Conservation (phyloP, 2,888 invertebrate genomes). For the Tethea ocularis region DNA sequence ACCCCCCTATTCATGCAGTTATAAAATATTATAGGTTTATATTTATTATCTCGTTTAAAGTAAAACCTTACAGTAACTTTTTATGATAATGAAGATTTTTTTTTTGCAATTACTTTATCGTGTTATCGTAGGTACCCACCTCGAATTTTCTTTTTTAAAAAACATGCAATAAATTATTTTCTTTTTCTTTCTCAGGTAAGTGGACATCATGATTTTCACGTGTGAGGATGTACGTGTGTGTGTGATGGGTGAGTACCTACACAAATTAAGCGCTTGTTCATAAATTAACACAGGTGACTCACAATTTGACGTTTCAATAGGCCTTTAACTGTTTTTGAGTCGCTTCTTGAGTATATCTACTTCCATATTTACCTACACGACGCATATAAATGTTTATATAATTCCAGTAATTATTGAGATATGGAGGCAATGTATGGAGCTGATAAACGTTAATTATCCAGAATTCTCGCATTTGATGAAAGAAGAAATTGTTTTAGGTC, state of each 20-base stretch:
- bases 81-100: neutral
- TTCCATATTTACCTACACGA: conserved; percentile 4
- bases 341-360: neutral
- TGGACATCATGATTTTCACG: neutral
- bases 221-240: neutral
- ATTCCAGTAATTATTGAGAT: neutral
- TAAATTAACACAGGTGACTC: conserved; percentile 43
- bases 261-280: conserved; percentile 32
- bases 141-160: conserved; percentile 1
- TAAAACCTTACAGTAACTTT: neutral
- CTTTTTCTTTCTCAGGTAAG: conserved; percentile 5
- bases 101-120: neutral
- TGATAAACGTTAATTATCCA: too few relatives aligned
- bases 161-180: neutral
- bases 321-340: conserved; percentile 22
- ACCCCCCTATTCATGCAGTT: too few relatives aligned
- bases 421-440: too few relatives aligned
- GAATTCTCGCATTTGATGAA: too few relatives aligned
- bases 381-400: conserved; percentile 7
- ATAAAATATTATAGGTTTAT: neutral
- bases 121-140: neutral
- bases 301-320: conserved; percentile 26
- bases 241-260: conserved; percentile 25
- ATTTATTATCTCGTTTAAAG: neutral
- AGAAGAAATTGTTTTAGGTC: too few relatives aligned